Conservation (phyloP, 1,140 invertebrate species). For the Bathynomus jamesi region DNA sequence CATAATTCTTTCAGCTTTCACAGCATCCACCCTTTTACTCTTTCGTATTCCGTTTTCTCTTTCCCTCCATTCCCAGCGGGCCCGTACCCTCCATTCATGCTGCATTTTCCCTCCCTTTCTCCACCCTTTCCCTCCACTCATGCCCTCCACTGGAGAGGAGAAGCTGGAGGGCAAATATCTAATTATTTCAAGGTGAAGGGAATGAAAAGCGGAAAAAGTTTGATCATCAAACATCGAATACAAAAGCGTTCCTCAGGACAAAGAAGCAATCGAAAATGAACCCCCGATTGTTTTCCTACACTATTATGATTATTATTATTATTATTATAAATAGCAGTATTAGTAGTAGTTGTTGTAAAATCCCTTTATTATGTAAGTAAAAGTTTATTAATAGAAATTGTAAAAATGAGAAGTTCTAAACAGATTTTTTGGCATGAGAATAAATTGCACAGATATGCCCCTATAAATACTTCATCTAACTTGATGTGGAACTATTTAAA, state of each 20-base stretch:
- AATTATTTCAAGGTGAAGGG: neutral
- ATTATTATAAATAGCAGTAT: neutral
- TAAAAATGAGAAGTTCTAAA: too few species aligned
- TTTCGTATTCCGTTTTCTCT: neutral
- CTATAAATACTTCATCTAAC: too few species aligned
- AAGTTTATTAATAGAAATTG: too few species aligned
- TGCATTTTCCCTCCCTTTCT: neutral
- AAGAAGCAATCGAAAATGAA: neutral
- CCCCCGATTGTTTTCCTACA: neutral
- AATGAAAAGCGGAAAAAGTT: neutral
- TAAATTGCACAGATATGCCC: too few species aligned
- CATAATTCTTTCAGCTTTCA: neutral
- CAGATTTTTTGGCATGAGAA: too few species aligned
- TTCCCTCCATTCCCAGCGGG: neutral
- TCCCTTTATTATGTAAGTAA: too few species aligned
- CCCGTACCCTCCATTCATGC: neutral
- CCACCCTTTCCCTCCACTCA: neutral
- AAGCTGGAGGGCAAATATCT: neutral
- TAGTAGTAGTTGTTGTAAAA: neutral
- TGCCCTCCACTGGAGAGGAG: neutral
- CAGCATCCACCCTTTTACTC: neutral
- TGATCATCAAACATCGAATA: neutral
- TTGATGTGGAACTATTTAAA: too few species aligned
- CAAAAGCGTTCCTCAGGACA: neutral
- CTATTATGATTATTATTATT: neutral